Evolutionary conservation across 2,888 invertebrate genomes (phyloP).

Genomic region (Nebria salina): DNA sequence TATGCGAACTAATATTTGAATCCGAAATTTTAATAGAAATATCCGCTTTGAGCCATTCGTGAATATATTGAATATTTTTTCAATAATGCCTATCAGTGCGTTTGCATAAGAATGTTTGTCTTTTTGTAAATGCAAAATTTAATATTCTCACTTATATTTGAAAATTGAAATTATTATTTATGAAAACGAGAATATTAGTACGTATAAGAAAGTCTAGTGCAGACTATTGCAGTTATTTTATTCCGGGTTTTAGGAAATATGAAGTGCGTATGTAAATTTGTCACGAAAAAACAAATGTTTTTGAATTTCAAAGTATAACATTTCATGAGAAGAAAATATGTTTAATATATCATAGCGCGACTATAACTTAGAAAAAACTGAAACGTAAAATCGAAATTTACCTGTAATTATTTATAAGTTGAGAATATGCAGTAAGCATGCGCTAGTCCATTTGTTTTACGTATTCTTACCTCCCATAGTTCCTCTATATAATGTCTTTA

Average conservation of each 20-base stretch:
- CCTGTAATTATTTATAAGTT: slow-evolving; percentile 6
- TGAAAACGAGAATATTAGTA: no score
- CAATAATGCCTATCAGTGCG: no score
- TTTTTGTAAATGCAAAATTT: no score
- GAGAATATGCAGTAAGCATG: not conserved
- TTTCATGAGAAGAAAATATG: not conserved
- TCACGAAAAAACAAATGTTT: no score
- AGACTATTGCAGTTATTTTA: not conserved
- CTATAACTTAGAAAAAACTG: not conserved
- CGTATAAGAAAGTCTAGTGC: not conserved
- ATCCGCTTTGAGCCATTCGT: no score
- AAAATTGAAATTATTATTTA: no score
- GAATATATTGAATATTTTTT: no score
- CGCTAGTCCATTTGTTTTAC: not conserved
- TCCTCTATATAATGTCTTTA: slow-evolving; percentile 17
- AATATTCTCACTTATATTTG: no score
- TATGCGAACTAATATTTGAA: not conserved
- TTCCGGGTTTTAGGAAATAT: no score
- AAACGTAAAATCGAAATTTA: not conserved
- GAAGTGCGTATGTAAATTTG: no score
- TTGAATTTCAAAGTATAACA: not conserved
- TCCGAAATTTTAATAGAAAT: no score
- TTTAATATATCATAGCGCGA: not conserved
- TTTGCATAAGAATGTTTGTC: no score
- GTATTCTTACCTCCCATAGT: not conserved